Conservation (phyloP, 2,888 invertebrate species). For the Tetranychus piercei region DNA sequence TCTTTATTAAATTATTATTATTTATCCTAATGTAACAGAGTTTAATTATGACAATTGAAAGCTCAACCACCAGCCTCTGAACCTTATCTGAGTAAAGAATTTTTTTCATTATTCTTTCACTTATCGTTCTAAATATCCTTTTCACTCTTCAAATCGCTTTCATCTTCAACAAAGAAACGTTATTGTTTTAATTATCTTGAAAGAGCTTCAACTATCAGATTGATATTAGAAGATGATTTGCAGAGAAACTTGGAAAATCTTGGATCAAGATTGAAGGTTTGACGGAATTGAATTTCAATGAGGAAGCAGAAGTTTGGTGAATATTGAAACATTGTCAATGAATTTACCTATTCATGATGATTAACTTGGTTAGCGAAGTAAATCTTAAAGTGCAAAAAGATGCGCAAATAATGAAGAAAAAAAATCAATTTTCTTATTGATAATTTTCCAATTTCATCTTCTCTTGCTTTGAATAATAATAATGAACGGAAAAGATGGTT, state of each 20-base stretch:
- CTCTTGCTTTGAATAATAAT: too few relatives aligned
- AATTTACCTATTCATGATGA: not conserved
- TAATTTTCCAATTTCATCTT: too few relatives aligned
- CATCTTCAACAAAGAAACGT: not conserved
- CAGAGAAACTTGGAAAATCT: too few relatives aligned
- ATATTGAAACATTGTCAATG: not conserved
- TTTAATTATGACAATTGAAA: not conserved
- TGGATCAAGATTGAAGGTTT: too few relatives aligned
- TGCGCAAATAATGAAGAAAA: too few relatives aligned
- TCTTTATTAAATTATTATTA: not conserved
- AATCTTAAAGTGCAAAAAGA: not conserved
- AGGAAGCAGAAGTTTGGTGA: too few relatives aligned
- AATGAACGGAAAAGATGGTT: too few relatives aligned
- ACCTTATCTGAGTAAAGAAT: not conserved
- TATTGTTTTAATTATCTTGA: not conserved
- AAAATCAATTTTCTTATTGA: too few relatives aligned
- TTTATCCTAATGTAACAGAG: not conserved
- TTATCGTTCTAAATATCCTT: not conserved
- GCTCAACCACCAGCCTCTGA: not conserved
- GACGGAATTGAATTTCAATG: too few relatives aligned
- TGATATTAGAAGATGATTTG: too few relatives aligned
- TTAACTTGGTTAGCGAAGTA: not conserved
- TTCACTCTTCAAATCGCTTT: not conserved
- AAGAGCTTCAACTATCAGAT: not conserved
- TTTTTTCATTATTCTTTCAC: not conserved